Percentiles rank a stretch among this genome's conserved stretches.
Conservation (phyloP, 2,888 invertebrate genomes). For the Clunio marinus region DNA sequence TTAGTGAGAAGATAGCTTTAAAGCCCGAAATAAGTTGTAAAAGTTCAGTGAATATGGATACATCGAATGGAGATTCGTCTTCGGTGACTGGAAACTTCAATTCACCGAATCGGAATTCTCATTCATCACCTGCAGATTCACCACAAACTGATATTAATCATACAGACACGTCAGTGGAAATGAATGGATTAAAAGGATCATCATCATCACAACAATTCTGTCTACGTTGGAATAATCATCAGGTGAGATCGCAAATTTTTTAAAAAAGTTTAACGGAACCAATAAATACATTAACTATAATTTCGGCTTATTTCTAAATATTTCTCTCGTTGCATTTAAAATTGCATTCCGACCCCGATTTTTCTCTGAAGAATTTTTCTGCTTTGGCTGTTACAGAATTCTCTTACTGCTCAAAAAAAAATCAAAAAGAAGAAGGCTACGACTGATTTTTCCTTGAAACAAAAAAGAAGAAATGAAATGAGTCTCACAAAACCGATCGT, state of each 20-base stretch:
- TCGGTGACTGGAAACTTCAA: not conserved
- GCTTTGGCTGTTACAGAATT: conserved; percentile 33
- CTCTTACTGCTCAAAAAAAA: conserved; percentile 31
- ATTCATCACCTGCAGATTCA: conserved; percentile 20
- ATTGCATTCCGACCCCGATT: conserved; percentile 31
- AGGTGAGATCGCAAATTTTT: too few relatives aligned
- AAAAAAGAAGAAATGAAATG: not conserved
- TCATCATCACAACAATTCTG: conserved; percentile 62
- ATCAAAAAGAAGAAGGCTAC: not conserved
- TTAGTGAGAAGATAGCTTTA: conserved; percentile 16
- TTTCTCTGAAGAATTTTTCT: conserved; percentile 36
- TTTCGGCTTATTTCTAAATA: too few relatives aligned
- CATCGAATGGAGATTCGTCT: conserved; percentile 11
- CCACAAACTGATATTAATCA: conserved; percentile 12
- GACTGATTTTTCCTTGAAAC: conserved; percentile 36
- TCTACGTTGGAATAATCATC: conserved; percentile 80
- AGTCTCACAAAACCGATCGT: conserved; percentile 18
- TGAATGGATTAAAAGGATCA: conserved; percentile 31
- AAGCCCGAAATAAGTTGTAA: not conserved
- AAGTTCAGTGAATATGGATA: conserved; percentile 16
- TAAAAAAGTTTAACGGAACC: too few relatives aligned
- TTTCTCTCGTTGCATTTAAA: conserved; percentile 8
- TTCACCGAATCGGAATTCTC: not conserved
- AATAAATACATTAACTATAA: too few relatives aligned
- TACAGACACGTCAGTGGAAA: conserved; percentile 28